These are phyloP conservation scores for Ibycter americanus DNA, from an alignment of 2,797 vertebrate genomes.

Conservation along the genomic window DNA sequence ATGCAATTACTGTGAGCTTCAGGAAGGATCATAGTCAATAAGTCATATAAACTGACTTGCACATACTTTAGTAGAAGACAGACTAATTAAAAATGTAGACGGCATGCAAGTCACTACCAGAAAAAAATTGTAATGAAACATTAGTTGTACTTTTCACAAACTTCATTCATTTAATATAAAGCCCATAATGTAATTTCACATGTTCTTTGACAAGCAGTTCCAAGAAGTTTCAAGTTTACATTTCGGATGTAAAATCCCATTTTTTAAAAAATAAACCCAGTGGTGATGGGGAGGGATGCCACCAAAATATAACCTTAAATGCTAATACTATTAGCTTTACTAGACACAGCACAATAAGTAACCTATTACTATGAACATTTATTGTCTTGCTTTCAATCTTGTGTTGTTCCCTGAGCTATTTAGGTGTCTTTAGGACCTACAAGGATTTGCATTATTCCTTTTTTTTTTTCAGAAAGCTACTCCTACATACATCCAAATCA, in stretches of 20 bases:
- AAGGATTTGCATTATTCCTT: background rate
- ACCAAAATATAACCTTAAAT: background rate
- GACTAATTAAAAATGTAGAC: background rate
- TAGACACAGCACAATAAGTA: background rate
- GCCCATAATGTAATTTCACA: background rate
- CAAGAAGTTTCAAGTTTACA: background rate
- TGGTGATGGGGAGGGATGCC: background rate
- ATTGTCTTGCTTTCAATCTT: background rate
- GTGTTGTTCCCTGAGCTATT: background rate
- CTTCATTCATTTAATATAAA: background rate
- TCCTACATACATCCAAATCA: background rate
- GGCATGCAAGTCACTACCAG: background rate
- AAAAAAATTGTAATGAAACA: background rate
- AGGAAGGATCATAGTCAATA: background rate
- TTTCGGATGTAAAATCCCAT: background rate
- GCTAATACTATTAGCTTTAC: background rate
- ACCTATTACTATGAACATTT: background rate
- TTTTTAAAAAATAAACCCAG: background rate
- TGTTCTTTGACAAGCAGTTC: background rate
- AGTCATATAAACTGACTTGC: background rate
- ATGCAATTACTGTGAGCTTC: background rate
- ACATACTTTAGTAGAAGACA: background rate
- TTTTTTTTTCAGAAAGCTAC: background rate
- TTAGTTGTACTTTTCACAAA: background rate
- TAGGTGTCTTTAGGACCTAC: background rate